Evolutionary conservation across 2,888 invertebrate species (phyloP).

Genomic region (Acrobasis repandana): DNA sequence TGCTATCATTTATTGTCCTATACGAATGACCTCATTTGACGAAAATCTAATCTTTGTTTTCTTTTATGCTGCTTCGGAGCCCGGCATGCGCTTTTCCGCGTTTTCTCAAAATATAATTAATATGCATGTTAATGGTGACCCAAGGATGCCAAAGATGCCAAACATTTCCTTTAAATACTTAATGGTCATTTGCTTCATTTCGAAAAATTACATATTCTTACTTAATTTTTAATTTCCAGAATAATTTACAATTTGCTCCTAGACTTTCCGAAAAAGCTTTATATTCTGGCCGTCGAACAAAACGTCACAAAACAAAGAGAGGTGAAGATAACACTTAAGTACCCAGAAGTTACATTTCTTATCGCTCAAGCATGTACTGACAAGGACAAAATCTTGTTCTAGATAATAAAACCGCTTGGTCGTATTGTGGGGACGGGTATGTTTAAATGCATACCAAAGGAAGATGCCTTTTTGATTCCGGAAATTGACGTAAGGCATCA

Average conservation of each 20-base stretch:
- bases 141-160: too few relatives aligned
- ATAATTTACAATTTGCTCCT: conserved; percentile 70
- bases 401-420: conserved; percentile 83
- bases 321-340: conserved; percentile 33
- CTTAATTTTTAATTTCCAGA: conserved; percentile 48
- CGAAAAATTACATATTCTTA: too few relatives aligned
- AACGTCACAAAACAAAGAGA: conserved; percentile 76
- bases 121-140: too few relatives aligned
- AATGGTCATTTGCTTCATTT: too few relatives aligned
- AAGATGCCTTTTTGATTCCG: conserved; percentile 82
- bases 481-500: conserved; percentile 63
- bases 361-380: conserved; percentile 4
- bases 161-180: too few relatives aligned
- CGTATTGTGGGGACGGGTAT: conserved; percentile 78
- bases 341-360: conserved; percentile 5
- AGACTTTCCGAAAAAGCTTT: conserved; percentile 82
- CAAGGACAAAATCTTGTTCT: conserved; percentile 37
- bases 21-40: too few relatives aligned
- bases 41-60: too few relatives aligned
- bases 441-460: conserved; percentile 77
- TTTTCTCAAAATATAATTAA: too few relatives aligned
- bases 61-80: too few relatives aligned
- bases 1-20: conserved; percentile 10
- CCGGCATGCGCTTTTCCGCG: too few relatives aligned
- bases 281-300: conserved; percentile 85